Evolutionary conservation across 2,888 invertebrate species (phyloP).

Genomic region (Drosophila recens): DNA sequence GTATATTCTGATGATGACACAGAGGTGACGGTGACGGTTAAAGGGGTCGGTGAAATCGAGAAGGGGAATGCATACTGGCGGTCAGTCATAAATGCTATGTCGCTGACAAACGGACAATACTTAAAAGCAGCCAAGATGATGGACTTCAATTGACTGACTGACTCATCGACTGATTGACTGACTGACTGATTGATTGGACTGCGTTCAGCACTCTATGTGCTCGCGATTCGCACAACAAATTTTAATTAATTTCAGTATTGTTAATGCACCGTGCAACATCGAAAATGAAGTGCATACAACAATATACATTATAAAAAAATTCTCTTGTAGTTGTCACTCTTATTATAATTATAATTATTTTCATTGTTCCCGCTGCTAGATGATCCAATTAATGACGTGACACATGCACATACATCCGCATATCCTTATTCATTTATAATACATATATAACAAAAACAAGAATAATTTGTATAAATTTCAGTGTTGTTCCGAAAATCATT

Average conservation of each 20-base stretch:
- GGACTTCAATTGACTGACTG: slow-evolving; percentile 20
- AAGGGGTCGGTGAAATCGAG: not conserved
- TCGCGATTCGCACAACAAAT: slow-evolving; percentile 16
- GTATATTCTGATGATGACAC: not conserved
- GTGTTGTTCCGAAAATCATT: not conserved
- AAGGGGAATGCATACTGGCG: not conserved
- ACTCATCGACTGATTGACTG: slow-evolving; percentile 13
- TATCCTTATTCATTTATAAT: slow-evolving; percentile 15
- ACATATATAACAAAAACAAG: slow-evolving; percentile 3
- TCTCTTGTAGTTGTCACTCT: slow-evolving; percentile 21
- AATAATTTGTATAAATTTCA: not conserved
- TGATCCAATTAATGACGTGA: slow-evolving; percentile 70
- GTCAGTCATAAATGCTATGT: slow-evolving; percentile 21
- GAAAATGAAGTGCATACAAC: slow-evolving; percentile 38
- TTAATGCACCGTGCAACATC: slow-evolving; percentile 23
- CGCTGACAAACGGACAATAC: slow-evolving; percentile 38
- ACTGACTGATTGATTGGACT: slow-evolving; percentile 10
- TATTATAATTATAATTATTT: slow-evolving; percentile 37
- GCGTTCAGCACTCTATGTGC: slow-evolving; percentile 1
- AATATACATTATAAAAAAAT: slow-evolving; percentile 41
- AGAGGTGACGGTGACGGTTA: not conserved
- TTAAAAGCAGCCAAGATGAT: slow-evolving; percentile 29
- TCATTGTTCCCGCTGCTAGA: slow-evolving; percentile 50
- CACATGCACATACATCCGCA: slow-evolving; percentile 3
- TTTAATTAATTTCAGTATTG: slow-evolving; percentile 49